phyloP scores from a whole-genome alignment of 2,113 vertebrate species.

The Lophochroa leadbeateri region DNA sequence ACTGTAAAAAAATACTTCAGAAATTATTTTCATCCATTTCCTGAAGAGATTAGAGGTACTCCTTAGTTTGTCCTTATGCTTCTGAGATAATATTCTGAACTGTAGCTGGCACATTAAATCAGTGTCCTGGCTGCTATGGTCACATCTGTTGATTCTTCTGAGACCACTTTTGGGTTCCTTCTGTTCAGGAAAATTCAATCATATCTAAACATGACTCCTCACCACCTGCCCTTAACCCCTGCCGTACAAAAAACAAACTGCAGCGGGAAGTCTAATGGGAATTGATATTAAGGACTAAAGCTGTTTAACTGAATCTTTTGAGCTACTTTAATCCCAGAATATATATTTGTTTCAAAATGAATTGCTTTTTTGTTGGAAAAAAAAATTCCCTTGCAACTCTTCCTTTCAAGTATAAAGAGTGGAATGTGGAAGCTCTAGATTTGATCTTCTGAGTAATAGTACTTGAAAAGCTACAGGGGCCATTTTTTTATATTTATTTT shows the following conservation, averaged over 20 bases:
- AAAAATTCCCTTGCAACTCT: background rate
- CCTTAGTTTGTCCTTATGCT: background rate
- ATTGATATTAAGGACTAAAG: background rate
- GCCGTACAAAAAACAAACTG: background rate
- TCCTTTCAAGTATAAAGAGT: background rate
- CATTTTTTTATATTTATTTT: background rate
- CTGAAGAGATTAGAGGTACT: background rate
- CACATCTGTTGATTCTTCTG: background rate
- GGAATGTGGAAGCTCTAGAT: background rate
- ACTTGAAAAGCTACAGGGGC: background rate
- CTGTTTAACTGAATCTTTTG: background rate
- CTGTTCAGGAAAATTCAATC: background rate
- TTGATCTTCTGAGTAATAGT: background rate
- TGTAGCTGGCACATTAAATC: background rate
- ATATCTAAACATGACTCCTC: background rate
- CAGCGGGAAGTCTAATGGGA: background rate
- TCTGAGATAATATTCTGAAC: background rate
- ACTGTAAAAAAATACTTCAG: background rate
- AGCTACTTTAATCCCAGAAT: fast-evolving
- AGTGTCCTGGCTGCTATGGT: background rate
- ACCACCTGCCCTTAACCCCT: background rate
- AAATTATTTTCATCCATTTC: background rate
- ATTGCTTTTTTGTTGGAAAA: background rate
- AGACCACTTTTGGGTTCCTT: background rate
- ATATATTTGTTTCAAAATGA: background rate